Conservation (phyloP, 92 coral and sea anemone species). For the Blastomussa wellsi region DNA sequence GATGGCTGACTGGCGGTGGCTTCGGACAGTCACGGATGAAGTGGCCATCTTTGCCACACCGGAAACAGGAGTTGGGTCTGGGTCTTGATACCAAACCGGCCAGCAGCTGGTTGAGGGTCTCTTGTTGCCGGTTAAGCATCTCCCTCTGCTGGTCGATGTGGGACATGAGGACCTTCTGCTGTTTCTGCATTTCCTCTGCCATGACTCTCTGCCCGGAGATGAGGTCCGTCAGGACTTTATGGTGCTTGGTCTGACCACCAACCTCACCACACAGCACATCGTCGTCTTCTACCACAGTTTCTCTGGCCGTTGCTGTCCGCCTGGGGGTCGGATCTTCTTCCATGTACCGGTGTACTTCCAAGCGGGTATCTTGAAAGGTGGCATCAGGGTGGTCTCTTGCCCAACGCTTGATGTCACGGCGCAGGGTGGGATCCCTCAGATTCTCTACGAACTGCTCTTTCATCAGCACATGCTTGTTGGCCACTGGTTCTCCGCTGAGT, state of each 20-base stretch:
- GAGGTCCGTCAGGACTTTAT: constrained; percentile 33
- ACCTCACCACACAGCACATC: background rate
- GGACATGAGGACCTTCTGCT: constrained; percentile 27
- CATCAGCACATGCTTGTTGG: constrained; percentile 27
- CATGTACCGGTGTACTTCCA: constrained; percentile 15
- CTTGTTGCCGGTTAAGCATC: constrained; percentile 27
- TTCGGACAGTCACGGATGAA: constrained; percentile 29
- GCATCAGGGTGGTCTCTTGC: constrained; percentile 42
- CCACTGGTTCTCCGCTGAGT: background rate
- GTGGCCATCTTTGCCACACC: constrained; percentile 29
- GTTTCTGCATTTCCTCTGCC: too few species aligned
- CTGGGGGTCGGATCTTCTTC: too few species aligned
- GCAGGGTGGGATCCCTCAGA: constrained; percentile 33
- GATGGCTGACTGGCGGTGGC: too few species aligned
- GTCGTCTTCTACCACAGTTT: constrained; percentile 1
- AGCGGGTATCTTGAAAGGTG: constrained; percentile 48
- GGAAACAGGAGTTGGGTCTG: background rate
- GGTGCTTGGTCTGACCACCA: constrained; percentile 18
- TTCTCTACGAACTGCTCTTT: constrained; percentile 43
- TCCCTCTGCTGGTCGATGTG: constrained; percentile 38
- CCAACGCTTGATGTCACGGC: constrained; percentile 50
- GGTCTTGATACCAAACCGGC: constrained; percentile 10
- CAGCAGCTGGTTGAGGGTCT: constrained; percentile 35
- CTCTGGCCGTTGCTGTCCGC: constrained; percentile 17
- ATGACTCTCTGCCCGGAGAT: constrained; percentile 40